phyloP scores from a whole-genome alignment of 2,797 vertebrate species.

The Sciaenops ocellatus region DNA sequence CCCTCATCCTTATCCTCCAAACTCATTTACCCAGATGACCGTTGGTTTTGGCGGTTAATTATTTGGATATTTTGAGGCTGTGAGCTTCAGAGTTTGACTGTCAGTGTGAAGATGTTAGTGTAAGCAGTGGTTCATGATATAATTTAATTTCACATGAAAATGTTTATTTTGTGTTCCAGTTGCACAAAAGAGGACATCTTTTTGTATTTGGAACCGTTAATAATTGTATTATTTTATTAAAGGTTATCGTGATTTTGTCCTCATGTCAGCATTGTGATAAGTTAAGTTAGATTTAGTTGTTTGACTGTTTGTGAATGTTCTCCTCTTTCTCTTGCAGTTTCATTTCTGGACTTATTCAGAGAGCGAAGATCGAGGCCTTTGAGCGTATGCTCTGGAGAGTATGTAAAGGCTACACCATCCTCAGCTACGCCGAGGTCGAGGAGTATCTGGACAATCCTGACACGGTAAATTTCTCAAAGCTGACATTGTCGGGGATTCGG shows the following conservation, averaged over 20 bases:
- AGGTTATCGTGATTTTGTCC: neutral
- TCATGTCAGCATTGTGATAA: neutral
- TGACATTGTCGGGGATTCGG: neutral
- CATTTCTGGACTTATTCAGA: conserved; percentile 93
- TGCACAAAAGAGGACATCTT: neutral
- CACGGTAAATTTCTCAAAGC: conserved; percentile 83
- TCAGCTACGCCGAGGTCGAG: conserved; percentile 93
- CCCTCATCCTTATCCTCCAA: too few relatives aligned
- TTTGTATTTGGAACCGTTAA: neutral
- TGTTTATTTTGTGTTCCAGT: neutral
- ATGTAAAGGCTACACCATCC: conserved; percentile 96
- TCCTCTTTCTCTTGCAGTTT: conserved; percentile 83
- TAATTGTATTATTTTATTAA: neutral
- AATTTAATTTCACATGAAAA: neutral
- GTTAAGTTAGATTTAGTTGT: neutral
- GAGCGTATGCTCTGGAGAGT: conserved; percentile 97
- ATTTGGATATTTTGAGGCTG: neutral
- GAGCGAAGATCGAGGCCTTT: conserved; percentile 93
- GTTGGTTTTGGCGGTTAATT: neutral
- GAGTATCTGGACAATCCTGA: conserved; percentile 91
- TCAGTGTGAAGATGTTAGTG: neutral
- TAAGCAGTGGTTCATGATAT: too few relatives aligned
- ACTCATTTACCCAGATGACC: neutral
- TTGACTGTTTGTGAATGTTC: conserved; percentile 1
- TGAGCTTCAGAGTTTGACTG: neutral